Evolutionary conservation across 2,888 invertebrate genomes (phyloP).

Genomic region (Disparrhopalites patrizii): DNA sequence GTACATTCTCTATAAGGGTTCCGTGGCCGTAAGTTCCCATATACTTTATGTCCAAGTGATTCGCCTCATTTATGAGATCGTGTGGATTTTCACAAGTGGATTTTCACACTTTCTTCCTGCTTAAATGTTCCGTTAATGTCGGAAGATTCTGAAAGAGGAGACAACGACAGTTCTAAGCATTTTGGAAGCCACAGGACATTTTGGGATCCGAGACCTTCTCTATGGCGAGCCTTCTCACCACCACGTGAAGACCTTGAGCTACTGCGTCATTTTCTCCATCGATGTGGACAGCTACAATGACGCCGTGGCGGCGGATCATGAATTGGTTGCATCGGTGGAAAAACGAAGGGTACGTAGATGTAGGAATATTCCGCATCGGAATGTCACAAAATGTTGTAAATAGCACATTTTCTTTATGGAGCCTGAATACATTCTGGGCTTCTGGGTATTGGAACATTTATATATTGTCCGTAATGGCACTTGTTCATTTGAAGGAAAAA

Average conservation of each 20-base stretch:
- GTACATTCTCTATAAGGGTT: conserved; percentile 40
- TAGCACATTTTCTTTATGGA: no score
- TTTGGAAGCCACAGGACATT: conserved; percentile 38
- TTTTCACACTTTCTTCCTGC: neutral
- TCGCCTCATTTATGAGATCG: no score
- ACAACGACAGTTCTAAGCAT: conserved; percentile 25
- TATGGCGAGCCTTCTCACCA: conserved; percentile 44
- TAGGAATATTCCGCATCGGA: no score
- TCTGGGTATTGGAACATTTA: no score
- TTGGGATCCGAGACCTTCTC: conserved; percentile 40
- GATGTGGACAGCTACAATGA: conserved; percentile 31
- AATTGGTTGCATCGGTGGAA: conserved; percentile 31
- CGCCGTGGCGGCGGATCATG: conserved; percentile 32
- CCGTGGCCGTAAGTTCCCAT: conserved; percentile 35
- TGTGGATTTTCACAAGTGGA: no score
- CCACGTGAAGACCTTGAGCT: conserved; percentile 37
- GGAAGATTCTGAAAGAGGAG: conserved; percentile 19
- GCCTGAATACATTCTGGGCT: no score
- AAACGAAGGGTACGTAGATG: conserved; percentile 28
- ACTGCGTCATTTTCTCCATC: conserved; percentile 39
- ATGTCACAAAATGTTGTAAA: no score
- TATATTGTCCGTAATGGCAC: no score
- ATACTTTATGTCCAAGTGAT: no score
- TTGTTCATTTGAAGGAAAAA: neutral
- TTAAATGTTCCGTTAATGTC: neutral